Conservation (phyloP, 2,113 vertebrate genomes). For the Mixornis gularis region DNA sequence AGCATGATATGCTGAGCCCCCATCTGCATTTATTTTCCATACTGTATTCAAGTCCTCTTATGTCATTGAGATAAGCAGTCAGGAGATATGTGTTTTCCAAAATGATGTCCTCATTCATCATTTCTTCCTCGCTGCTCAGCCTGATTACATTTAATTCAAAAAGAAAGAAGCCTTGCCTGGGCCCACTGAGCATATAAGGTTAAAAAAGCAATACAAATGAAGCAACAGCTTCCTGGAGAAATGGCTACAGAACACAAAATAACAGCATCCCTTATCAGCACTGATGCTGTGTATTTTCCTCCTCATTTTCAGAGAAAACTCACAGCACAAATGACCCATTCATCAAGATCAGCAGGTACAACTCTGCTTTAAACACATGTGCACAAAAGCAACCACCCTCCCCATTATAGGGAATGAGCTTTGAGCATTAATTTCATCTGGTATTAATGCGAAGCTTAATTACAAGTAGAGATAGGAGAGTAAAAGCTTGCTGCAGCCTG, state of each 20-base stretch:
- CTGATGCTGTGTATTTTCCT: not conserved
- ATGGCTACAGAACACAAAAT: constrained; percentile 18
- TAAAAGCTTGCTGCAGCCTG: not conserved
- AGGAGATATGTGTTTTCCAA: constrained; percentile 63
- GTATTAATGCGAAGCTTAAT: constrained; percentile 34
- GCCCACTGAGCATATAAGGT: constrained; percentile 55
- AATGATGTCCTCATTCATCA: constrained; percentile 60
- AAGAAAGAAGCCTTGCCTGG: constrained; percentile 47
- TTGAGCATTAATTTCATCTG: constrained; percentile 18
- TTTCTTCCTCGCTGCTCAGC: constrained; percentile 62
- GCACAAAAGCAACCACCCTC: constrained; percentile 1
- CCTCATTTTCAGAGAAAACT: constrained; percentile 42
- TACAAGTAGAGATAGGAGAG: not conserved
- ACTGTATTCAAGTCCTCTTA: constrained; percentile 57
- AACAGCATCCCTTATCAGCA: constrained; percentile 36
- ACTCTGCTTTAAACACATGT: constrained; percentile 9
- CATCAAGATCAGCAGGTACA: constrained; percentile 50
- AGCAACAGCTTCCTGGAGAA: constrained; percentile 6
- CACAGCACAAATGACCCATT: constrained; percentile 35
- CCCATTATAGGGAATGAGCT: not conserved
- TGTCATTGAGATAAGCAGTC: constrained; percentile 64
- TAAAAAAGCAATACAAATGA: constrained; percentile 66
- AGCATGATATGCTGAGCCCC: constrained; percentile 21
- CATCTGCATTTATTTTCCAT: constrained; percentile 47
- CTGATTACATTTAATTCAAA: constrained; percentile 66